Evolutionary conservation across 1,140 invertebrate genomes (phyloP), one percentile per base, ranked within the genome.

Genomic region (Drosophila elegans): DNA sequence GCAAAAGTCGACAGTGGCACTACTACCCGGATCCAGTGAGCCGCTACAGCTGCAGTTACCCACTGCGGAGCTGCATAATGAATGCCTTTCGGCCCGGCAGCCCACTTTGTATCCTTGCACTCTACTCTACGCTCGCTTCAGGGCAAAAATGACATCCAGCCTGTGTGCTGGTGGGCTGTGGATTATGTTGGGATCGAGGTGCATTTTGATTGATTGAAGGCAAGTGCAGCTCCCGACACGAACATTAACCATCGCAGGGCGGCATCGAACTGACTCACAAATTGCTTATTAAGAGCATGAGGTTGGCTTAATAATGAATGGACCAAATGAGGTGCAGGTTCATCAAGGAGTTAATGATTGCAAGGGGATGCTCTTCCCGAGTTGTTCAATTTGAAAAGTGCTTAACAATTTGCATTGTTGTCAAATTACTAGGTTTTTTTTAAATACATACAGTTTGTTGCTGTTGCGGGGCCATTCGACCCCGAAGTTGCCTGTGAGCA

Each of bases 161-260:
- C 48, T 16, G 27, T n/a, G 7, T 9, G 12, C 49, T 10, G 16
- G 41, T 39, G 9, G 34, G 53, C 25, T 9, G 61, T 41, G 71
- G 56, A 62, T 74, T 74, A 74, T 74, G 38, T 59, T 21, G 32
- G 74, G 29, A 74, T 82, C 77, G 53, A 59, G 76, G 67, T 68
- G 57, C 67, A 62, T 46, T 82, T 77, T 78, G 74, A 82, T 81
- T 81, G 74, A 73, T 60, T 82, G 60, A 73, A 77, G 49, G 59
- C 21, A 42, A 61, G 51, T 64, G 67, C 42, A 54, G 68, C 68
- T 34, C 48, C 48, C 27, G 48, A 51, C 48, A 34, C 29, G 13
- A 4, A 16, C 29, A 16, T n/a, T 29, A 51, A 4, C 61, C 41
- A 34, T 29, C 46, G 48, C 16, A 25, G 38, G 45, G 12, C n/a